Evolutionary conservation across 2,797 vertebrate genomes (phyloP), one percentile per base, ranked within the genome.

Genomic region (Distichodus sexfasciatus): DNA sequence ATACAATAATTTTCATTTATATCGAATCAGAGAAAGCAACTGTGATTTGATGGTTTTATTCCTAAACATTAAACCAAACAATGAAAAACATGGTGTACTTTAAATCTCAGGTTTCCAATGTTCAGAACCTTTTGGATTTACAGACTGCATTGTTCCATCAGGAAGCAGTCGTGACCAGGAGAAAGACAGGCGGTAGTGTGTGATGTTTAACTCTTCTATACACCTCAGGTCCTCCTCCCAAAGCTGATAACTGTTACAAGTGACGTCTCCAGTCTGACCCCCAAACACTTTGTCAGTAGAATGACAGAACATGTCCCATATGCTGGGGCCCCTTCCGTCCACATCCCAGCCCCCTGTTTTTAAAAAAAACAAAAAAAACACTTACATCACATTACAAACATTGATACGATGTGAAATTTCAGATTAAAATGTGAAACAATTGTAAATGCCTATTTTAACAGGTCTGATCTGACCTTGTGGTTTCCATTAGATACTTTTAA

Each of bases 81-180:
- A n/a, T n/a, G n/a, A n/a, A n/a, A n/a, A n/a, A n/a, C n/a, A n/a
- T n/a, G n/a, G n/a, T n/a, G n/a, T n/a, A n/a, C n/a, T n/a, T n/a
- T n/a, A n/a, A n/a, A n/a, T n/a, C n/a, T n/a, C n/a, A n/a, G n/a
- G n/a, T n/a, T 28, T 26, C 6, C 19, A 12, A 57, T 28, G 17
- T 35, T 19, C 4, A 47, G 87, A 87, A 95, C 95, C 94, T 96
- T 93, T 94, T 82, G 92, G 93, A 91, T 94, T 98, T 90, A 98
- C 87, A 79, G 90, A 88, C 83, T 81, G 82, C 76, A 87, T 94
- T 78, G 90, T 95, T 85, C 96, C 95, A 86, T 96, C 91, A 83
- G 96, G 95, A 89, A 98, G 93, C 81, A 98, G 90, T 86, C 95
- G 93, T 85, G 96, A 91, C 96, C 96, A 97, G 86, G 95, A 96